Evolutionary conservation across 2,888 invertebrate species (phyloP).

Genomic region (Troides aeacus): DNA sequence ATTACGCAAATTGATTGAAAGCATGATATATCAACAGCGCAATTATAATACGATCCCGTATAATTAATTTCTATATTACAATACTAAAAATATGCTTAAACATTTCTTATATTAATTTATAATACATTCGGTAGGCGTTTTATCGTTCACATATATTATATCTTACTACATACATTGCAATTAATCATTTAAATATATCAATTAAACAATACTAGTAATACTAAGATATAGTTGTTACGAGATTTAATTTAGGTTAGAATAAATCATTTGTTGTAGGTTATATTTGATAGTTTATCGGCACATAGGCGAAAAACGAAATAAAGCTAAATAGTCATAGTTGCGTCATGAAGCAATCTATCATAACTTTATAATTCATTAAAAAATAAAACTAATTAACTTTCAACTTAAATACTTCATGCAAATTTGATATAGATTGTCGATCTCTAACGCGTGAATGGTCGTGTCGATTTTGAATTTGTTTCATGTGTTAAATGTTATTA

Average conservation of each 20-base stretch:
- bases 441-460: slow-evolving; percentile 28
- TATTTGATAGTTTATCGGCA: too few relatives aligned
- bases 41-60: slow-evolving; percentile 23
- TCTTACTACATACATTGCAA: slow-evolving; percentile 1
- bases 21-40: slow-evolving; percentile 50
- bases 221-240: too few relatives aligned
- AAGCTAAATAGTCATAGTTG: background rate
- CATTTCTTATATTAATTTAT: slow-evolving; percentile 22
- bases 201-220: too few relatives aligned
- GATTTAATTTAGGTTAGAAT: too few relatives aligned
- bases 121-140: slow-evolving; percentile 11
- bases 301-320: background rate
- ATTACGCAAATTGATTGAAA: slow-evolving; percentile 55
- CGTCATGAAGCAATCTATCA: background rate
- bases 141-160: slow-evolving; percentile 8
- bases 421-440: slow-evolving; percentile 26
- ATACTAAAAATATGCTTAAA: slow-evolving; percentile 26
- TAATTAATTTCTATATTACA: slow-evolving; percentile 27
- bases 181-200: too few relatives aligned
- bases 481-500: slow-evolving; percentile 27
- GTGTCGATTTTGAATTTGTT: slow-evolving; percentile 23
- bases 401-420: slow-evolving; percentile 21
- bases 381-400: slow-evolving; percentile 26
- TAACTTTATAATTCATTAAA: slow-evolving; percentile 18
- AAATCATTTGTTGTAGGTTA: too few relatives aligned